Evolutionary conservation across 2,888 invertebrate genomes (phyloP).

Genomic region (Netelia inedita): DNA sequence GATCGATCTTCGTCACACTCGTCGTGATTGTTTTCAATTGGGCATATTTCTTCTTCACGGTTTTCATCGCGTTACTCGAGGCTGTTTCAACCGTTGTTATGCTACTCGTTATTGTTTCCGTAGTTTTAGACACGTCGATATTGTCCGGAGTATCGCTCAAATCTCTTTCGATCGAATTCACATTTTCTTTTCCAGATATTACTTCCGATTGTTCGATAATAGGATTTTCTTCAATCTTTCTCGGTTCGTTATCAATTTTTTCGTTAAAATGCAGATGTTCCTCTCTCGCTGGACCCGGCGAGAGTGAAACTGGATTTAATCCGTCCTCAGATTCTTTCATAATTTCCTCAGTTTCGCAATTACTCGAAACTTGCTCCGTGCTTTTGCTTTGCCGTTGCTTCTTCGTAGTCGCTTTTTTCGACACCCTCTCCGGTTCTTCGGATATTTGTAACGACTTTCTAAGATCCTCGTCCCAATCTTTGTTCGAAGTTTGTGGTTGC

Average conservation of each 20-base stretch:
- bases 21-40: constrained; percentile 78
- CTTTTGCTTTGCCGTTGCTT: constrained; percentile 22
- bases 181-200: neutral
- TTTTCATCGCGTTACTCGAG: constrained; percentile 65
- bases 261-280: neutral
- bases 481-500: constrained; percentile 35
- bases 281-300: neutral
- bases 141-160: neutral
- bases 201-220: neutral
- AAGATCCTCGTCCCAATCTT: constrained; percentile 82
- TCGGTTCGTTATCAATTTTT: neutral
- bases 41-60: constrained; percentile 78
- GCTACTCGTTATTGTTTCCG: constrained; percentile 13
- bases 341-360: neutral
- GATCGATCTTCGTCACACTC: constrained; percentile 72
- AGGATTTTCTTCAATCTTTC: neutral
- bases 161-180: too few relatives aligned
- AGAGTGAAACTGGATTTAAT: neutral
- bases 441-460: constrained; percentile 72
- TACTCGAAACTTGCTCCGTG: constrained; percentile 36
- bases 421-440: constrained; percentile 51
- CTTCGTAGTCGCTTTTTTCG: constrained; percentile 38
- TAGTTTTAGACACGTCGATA: neutral
- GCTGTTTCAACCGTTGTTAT: constrained; percentile 5
- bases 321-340: neutral